Evolutionary conservation across 2,888 invertebrate genomes (phyloP).

Genomic region (Trachelus iudaicus): DNA sequence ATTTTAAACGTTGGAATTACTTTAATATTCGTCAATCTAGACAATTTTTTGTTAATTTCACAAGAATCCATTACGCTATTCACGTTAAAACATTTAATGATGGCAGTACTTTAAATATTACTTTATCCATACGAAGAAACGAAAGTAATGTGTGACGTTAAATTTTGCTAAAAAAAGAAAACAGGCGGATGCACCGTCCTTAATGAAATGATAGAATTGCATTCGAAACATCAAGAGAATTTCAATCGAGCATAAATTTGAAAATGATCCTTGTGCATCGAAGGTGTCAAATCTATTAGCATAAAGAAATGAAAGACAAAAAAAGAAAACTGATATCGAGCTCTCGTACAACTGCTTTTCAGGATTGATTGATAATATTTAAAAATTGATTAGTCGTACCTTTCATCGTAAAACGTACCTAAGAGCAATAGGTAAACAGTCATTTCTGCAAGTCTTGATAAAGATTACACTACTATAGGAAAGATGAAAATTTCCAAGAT

Average conservation of each 20-base stretch:
- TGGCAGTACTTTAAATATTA: not conserved
- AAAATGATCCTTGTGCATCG: not conserved
- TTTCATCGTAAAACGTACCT: not conserved
- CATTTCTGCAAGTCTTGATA: not conserved
- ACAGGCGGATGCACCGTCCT: not conserved
- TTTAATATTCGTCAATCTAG: not conserved
- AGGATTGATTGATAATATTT: not conserved
- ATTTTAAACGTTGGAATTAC: not conserved
- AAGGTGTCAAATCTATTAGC: too few relatives aligned
- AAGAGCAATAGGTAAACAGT: not conserved
- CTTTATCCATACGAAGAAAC: not conserved
- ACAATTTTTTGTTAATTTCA: not conserved
- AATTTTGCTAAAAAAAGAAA: not conserved
- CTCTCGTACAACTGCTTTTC: not conserved
- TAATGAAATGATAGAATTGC: not conserved
- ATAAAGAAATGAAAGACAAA: too few relatives aligned
- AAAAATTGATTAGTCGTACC: not conserved
- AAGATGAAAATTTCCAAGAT: not conserved
- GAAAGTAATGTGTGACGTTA: not conserved
- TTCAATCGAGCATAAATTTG: not conserved
- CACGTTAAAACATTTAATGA: not conserved
- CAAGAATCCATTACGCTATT: not conserved
- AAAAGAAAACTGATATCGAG: not conserved
- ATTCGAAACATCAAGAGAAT: not conserved
- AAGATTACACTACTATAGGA: not conserved